phyloP scores from a whole-genome alignment of 2,888 invertebrate species.

The Sinotaia quadrata region DNA sequence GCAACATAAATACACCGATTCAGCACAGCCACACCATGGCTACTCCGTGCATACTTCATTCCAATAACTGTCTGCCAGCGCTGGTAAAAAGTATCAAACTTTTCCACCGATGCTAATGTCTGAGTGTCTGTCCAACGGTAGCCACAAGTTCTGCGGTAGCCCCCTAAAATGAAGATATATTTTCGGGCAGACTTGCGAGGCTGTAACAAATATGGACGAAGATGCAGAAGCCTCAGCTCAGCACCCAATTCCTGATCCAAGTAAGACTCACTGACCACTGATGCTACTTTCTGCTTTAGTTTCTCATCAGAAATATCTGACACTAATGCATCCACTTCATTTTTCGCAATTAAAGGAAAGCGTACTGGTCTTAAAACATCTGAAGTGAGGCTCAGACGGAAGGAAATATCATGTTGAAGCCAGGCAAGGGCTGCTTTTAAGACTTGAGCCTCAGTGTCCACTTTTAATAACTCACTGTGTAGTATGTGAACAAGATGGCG shows the following conservation, averaged over 20 bases:
- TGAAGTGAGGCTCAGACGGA: slow-evolving; percentile 86
- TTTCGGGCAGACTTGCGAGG: slow-evolving; percentile 87
- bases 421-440: slow-evolving; percentile 86
- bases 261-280: slow-evolving; percentile 12
- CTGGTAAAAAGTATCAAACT: slow-evolving; percentile 75
- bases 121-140: slow-evolving; percentile 80
- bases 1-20: slow-evolving; percentile 91
- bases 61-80: slow-evolving; percentile 73
- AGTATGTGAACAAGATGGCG: slow-evolving; percentile 84
- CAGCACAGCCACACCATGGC: slow-evolving; percentile 88
- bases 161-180: slow-evolving; percentile 89
- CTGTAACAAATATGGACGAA: slow-evolving; percentile 18
- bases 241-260: slow-evolving; percentile 18
- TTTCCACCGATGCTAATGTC: slow-evolving; percentile 86
- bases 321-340: slow-evolving; percentile 84
- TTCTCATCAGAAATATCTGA: slow-evolving; percentile 71
- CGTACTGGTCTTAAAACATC: slow-evolving; percentile 87
- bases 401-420: slow-evolving; percentile 86
- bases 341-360: slow-evolving; percentile 86
- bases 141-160: slow-evolving; percentile 88
- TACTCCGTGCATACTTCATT: slow-evolving; percentile 87
- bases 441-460: slow-evolving; percentile 82
- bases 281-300: slow-evolving; percentile 11
- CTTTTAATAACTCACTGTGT: slow-evolving; percentile 87
- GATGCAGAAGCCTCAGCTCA: slow-evolving; percentile 14